Evolutionary conservation across 2,888 invertebrate species (phyloP).

Genomic region (Hyposoter didymator): DNA sequence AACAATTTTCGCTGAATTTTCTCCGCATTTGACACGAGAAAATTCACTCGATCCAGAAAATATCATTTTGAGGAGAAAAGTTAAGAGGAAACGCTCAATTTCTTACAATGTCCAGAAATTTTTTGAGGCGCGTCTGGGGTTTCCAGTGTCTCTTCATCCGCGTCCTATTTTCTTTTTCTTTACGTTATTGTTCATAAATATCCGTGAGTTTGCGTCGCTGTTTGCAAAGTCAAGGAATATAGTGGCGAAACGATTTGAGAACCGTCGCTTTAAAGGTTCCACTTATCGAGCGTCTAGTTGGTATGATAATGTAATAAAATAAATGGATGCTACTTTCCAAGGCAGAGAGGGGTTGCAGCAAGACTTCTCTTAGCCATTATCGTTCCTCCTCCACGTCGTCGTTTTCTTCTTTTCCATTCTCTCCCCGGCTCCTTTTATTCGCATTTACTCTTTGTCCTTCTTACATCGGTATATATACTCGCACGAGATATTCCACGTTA

Average conservation of each 20-base stretch:
- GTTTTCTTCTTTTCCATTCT: conserved; percentile 41
- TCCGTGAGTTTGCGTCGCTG: not conserved
- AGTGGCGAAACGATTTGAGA: conserved; percentile 76
- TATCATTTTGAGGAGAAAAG: no score
- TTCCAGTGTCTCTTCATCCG: not conserved
- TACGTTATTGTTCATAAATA: not conserved
- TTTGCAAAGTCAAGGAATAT: conserved; percentile 26
- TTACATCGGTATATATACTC: not conserved
- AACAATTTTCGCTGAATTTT: not conserved
- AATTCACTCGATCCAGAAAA: not conserved
- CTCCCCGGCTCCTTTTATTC: conserved; percentile 24
- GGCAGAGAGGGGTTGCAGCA: conserved; percentile 64
- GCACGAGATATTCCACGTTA: not conserved
- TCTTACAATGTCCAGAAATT: no score
- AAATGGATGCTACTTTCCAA: conserved; percentile 81
- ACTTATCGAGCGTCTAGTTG: conserved; percentile 83
- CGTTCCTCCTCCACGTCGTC: conserved; percentile 53
- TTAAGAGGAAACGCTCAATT: no score
- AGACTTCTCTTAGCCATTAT: conserved; percentile 56
- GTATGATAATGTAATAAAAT: conserved; percentile 85
- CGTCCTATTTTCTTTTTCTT: not conserved
- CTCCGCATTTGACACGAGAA: not conserved
- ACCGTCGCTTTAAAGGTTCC: conserved; percentile 81
- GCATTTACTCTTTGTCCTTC: conserved; percentile 34
- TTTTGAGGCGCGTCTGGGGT: no score